phyloP scores from a whole-genome alignment of 2,113 vertebrate genomes.

The Phyllopteryx taeniolatus region DNA sequence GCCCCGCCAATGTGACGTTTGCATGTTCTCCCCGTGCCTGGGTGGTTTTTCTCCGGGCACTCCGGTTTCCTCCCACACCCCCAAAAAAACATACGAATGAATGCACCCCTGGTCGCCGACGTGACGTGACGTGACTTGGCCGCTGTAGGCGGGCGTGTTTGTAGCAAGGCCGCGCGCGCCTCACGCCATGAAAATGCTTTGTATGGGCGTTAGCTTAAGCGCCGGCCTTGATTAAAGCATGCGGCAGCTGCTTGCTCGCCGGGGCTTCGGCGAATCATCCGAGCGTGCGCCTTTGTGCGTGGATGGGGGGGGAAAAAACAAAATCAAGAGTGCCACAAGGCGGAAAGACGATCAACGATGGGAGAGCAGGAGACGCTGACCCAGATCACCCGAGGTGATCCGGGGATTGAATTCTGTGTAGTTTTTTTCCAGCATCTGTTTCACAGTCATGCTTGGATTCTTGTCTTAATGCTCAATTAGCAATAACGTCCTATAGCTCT shows the following conservation, averaged over 20 bases:
- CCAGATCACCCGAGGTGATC: constrained; percentile 34
- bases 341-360: constrained; percentile 2
- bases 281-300: constrained; percentile 1
- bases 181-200: neutral
- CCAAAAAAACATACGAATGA: neutral
- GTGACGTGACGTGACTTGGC: neutral
- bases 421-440: constrained; percentile 27
- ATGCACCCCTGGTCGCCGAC: neutral
- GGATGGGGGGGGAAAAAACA: neutral
- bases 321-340: neutral
- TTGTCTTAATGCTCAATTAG: too few relatives aligned
- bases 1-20: too few relatives aligned
- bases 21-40: too few relatives aligned
- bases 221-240: constrained; percentile 17
- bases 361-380: constrained; percentile 8
- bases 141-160: neutral
- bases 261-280: constrained; percentile 25
- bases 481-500: too few relatives aligned
- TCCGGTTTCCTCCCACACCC: too few relatives aligned
- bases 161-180: neutral
- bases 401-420: constrained; percentile 41
- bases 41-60: too few relatives aligned
- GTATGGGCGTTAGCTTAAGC: neutral
- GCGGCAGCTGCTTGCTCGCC: constrained; percentile 34
- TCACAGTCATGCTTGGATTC: constrained; percentile 2